Evolutionary conservation across 2,113 vertebrate genomes (phyloP).

Genomic region (Potamarius usumacintae): DNA sequence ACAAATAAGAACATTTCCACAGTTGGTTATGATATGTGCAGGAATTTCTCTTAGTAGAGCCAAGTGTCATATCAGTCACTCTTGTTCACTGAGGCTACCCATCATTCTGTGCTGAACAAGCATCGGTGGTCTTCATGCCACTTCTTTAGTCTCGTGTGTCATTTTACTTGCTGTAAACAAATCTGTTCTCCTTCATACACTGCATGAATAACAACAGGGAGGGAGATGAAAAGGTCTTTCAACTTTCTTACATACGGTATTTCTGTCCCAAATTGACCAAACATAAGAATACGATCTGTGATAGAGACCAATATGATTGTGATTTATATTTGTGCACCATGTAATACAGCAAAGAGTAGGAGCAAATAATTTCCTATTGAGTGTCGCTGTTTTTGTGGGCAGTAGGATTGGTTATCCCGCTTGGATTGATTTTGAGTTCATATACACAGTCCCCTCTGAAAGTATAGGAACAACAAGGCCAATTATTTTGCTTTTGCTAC

Average conservation of each 20-base stretch:
- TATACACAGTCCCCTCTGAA: background rate
- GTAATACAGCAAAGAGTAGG: background rate
- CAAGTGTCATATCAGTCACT: constrained; percentile 23
- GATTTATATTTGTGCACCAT: background rate
- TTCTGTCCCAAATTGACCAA: background rate
- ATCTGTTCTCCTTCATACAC: background rate
- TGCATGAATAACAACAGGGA: background rate
- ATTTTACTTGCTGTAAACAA: background rate
- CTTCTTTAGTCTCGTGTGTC: background rate
- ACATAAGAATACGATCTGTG: background rate
- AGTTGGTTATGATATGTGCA: constrained; percentile 5
- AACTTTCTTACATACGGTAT: background rate
- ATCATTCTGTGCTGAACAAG: background rate
- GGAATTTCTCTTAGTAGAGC: constrained; percentile 17
- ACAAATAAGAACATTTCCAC: background rate
- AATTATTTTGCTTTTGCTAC: background rate
- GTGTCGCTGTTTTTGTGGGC: constrained; percentile 17
- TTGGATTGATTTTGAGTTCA: background rate
- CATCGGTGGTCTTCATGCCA: background rate
- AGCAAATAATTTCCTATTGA: background rate
- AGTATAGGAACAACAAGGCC: background rate
- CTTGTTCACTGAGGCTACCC: background rate
- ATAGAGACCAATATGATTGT: background rate
- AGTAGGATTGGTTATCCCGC: background rate
- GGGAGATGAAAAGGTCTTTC: background rate